These are phyloP conservation scores for Raja brachyura DNA, from an alignment of 2,113 vertebrate species.

Conservation along the genomic window DNA sequence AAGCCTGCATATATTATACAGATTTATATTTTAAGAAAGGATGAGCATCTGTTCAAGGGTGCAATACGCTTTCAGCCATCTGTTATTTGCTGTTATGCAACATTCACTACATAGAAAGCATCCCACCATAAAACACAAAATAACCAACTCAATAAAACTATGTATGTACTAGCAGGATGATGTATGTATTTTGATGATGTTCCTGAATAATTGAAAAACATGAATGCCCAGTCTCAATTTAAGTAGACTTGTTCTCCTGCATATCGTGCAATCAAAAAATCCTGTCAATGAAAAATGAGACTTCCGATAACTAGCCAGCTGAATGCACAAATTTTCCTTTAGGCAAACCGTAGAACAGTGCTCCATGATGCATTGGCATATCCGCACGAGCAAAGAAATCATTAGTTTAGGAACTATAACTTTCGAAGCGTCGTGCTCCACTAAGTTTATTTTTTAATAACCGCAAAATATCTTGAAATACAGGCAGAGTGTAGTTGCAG, in stretches of 20 bases:
- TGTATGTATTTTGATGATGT: conserved; percentile 2
- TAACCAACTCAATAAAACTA: conserved; percentile 18
- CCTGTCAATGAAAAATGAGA: conserved; percentile 15
- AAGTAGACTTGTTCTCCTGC: neutral
- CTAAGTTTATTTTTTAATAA: neutral
- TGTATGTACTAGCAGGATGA: neutral
- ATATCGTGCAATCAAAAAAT: neutral
- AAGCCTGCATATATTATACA: conserved; percentile 33
- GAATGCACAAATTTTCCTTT: conserved; percentile 23
- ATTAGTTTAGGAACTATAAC: conserved; percentile 3
- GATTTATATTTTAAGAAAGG: conserved; percentile 36
- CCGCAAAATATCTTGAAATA: neutral
- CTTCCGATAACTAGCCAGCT: conserved; percentile 9
- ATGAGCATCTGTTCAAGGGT: conserved; percentile 31
- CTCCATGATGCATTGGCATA: neutral
- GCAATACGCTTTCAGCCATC: conserved; percentile 24
- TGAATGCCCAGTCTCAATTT: neutral
- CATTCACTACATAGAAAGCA: conserved; percentile 17
- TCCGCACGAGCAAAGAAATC: neutral
- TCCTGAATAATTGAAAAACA: conserved; percentile 6
- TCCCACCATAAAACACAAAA: conserved; percentile 1
- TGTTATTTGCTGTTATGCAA: conserved; percentile 14
- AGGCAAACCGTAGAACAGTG: neutral
- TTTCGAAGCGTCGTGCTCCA: neutral
- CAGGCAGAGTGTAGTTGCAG: neutral